These are phyloP conservation scores for Cynodonichthys magdalenae DNA, from an alignment of 2,797 vertebrate genomes.

Conservation along the genomic window DNA sequence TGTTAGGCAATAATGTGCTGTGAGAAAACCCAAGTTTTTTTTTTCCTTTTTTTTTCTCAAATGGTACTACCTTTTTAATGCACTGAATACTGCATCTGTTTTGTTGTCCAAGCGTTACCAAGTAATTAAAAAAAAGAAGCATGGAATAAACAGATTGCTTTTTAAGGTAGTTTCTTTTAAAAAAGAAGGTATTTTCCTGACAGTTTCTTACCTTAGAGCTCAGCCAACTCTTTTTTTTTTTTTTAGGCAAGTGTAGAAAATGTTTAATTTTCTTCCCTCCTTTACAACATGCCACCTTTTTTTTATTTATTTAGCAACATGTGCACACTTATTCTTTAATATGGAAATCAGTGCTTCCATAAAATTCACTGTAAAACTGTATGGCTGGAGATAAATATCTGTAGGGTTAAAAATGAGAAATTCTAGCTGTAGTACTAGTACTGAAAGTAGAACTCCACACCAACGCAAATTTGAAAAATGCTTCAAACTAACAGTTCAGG, in stretches of 20 bases:
- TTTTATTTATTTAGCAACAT: slow-evolving; percentile 39
- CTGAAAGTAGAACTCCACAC: too few species aligned
- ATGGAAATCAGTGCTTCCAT: slow-evolving; percentile 54
- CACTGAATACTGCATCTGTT: slow-evolving; percentile 2
- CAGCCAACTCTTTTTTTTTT: slow-evolving; percentile 58
- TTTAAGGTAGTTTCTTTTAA: slow-evolving; percentile 22
- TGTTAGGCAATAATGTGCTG: slow-evolving; percentile 20
- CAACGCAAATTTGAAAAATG: too few species aligned
- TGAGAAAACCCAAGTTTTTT: slow-evolving; percentile 23
- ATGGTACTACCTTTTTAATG: background rate
- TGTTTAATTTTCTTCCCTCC: slow-evolving; percentile 27
- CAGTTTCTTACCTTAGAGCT: slow-evolving; percentile 47
- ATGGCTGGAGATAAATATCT: slow-evolving; percentile 57
- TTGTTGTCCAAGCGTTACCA: slow-evolving; percentile 12
- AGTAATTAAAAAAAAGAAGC: slow-evolving; percentile 25
- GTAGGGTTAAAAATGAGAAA: slow-evolving; percentile 3
- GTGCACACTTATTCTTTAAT: slow-evolving; percentile 48
- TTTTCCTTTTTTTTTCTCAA: slow-evolving; percentile 12
- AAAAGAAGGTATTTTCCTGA: slow-evolving; percentile 2
- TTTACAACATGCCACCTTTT: slow-evolving; percentile 20
- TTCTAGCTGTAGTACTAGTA: too few species aligned
- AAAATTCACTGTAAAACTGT: slow-evolving; percentile 57
- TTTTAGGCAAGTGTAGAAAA: slow-evolving; percentile 49
- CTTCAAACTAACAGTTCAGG: too few species aligned
- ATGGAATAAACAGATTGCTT: slow-evolving; percentile 42